Base-by-base conservation (phyloP, 1,140 invertebrate genomes). In the Drosophila insularis region DNA sequence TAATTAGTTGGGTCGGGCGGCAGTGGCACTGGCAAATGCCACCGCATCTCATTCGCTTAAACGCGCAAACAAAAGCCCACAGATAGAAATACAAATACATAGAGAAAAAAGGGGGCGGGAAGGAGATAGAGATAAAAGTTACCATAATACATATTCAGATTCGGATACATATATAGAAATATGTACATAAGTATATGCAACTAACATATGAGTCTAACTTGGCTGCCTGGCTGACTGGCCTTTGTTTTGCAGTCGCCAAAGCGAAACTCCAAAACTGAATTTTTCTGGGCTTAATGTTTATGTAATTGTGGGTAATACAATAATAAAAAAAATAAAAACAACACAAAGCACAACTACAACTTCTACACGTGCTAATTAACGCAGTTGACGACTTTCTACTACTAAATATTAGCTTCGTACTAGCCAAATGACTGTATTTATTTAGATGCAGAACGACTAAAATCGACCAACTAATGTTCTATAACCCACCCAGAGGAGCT, bases 251-350 rank as follows among this genome's bases (percentile, higher is more conserved):
- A 58, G 35, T 40, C 71, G 64, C 40, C 68, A 55, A 60, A 68
- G 40, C 31, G 14, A 19, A 61, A 58, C 64, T 32, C 53, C 23
- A 50, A 27, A 59, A 56, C 68, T 46, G 65, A 75, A 63, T 60
- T 60, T 27, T 76, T 76, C 73, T 76, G 68, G 58, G 74, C 59
- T 43, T 86, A 86, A 81, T 85, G 78, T 81, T 86, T 86, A 86
- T 85, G 85, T 86, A 87, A 85, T 87, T 86, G 67, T 68, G 81
- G 80, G 65, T 66, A 69, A 43, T 55, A 65, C 40, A 68, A 27
- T 27, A 46, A 58, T 21, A 40, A 50, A 3, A 46, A 46, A 50
- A 11, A 19, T 19, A 50, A 11, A 14, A 43, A 43, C 40, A 21
- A 50, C 43, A 50, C 27, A 27, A 27, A 27, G 27, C 27, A 50